These are phyloP conservation scores for Eudasyphora cyanicolor DNA, from an alignment of 2,888 invertebrate genomes.

Conservation along the genomic window DNA sequence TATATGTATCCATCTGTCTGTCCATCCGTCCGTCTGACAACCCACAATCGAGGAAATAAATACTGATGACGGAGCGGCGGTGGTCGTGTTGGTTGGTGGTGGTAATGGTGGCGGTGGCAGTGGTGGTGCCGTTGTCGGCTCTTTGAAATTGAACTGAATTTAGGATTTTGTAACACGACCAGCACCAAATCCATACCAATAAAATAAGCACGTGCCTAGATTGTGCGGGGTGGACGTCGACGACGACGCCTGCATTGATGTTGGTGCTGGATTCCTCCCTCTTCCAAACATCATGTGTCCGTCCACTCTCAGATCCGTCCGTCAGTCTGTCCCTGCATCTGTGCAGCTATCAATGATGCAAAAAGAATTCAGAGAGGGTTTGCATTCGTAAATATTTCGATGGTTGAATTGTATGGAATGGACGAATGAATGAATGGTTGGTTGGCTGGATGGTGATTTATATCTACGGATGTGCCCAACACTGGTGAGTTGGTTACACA, in stretches of 20 bases:
- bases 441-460: slow-evolving; percentile 29
- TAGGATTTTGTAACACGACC: slow-evolving; percentile 24
- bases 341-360: neutral
- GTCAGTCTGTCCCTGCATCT: neutral
- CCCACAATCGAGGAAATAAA: slow-evolving; percentile 59
- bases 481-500: too few relatives aligned
- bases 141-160: slow-evolving; percentile 20
- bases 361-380: slow-evolving; percentile 10
- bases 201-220: slow-evolving; percentile 59
- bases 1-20: neutral
- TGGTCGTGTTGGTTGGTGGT: neutral
- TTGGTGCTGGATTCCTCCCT: neutral
- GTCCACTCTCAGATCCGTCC: neutral
- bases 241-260: neutral
- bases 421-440: too few relatives aligned
- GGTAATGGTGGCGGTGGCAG: neutral
- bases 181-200: neutral
- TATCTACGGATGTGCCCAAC: slow-evolving; percentile 9
- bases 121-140: neutral
- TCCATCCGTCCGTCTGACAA: slow-evolving; percentile 25
- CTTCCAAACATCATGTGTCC: neutral
- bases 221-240: neutral
- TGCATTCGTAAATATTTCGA: slow-evolving; percentile 14
- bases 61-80: neutral
- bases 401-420: too few relatives aligned